Conservation (phyloP, 2,888 invertebrate species). For the Adela reaumurella region DNA sequence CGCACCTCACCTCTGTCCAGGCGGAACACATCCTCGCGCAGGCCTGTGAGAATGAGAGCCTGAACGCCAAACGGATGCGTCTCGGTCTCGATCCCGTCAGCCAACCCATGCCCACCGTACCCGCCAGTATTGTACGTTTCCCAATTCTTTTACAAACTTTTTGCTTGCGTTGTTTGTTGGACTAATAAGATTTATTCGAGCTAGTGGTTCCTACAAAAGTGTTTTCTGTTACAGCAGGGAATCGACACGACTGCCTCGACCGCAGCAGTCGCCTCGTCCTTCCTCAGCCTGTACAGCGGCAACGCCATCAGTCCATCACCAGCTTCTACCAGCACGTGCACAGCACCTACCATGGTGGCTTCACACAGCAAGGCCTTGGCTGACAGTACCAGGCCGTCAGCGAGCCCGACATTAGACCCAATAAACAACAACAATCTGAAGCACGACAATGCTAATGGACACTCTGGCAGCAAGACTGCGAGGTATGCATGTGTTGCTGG, state of each 20-base stretch:
- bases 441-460: constrained; percentile 46
- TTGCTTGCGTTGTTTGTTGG: constrained; percentile 6
- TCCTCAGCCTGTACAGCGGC: constrained; percentile 49
- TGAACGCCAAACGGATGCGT: constrained; percentile 96
- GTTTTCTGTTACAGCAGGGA: constrained; percentile 44
- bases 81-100: constrained; percentile 92
- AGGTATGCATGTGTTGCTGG: constrained; percentile 22
- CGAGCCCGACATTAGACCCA: constrained; percentile 36
- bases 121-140: constrained; percentile 62
- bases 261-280: constrained; percentile 42
- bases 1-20: constrained; percentile 93
- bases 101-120: constrained; percentile 79
- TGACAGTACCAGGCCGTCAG: constrained; percentile 33
- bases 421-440: constrained; percentile 45
- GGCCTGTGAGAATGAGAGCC: constrained; percentile 96
- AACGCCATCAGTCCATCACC: constrained; percentile 43
- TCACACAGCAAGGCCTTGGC: constrained; percentile 36
- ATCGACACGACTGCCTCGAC: constrained; percentile 60
- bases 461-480: constrained; percentile 45
- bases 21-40: constrained; percentile 94
- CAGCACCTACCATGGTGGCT: constrained; percentile 21
- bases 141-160: no score
- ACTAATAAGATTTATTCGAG: constrained; percentile 1
- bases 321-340: constrained; percentile 24
- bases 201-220: no score